Base-by-base conservation (phyloP, 2,797 vertebrate species). In the Falco novaeseelandiae region DNA sequence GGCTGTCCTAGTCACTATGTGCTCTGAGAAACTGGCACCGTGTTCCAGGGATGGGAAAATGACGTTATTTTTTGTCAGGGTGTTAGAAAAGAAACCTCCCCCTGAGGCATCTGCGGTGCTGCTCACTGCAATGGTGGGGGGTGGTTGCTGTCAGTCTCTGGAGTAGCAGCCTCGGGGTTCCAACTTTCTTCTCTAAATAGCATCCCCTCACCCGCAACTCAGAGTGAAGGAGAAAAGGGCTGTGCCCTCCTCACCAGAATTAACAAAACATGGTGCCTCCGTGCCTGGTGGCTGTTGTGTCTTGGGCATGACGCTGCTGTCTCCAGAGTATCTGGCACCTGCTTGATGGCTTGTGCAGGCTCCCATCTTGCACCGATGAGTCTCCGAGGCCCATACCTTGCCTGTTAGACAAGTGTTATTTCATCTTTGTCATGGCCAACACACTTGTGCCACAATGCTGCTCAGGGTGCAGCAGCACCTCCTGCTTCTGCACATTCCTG, bases 1-100 rank as follows among this genome's bases (percentile, higher is more conserved):
- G 8, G 52, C 48, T 2, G 2, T 54, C 38, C 14, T 29, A 14
- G 52, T 48, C 2, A 1, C 52, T 14, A 8, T 0, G 0, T 1
- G 15, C 59, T 27, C 49, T 36, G 34, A 48, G 65, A 67, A 88
- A 20, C 54, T 1, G 1, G 36, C 20, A 51, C 12, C 3, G 0
- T 0, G 1, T 79, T 69, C 32, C 52, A 71, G 72, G 55, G 48
- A 11, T 2, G 1, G 49, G 61, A 14, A 26, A 26, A 49, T 3
- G 6, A 17, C 0, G 0, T 46, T 59, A 14, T 42, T 83, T 57
- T n/a, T 12, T 57, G 63, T 29, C n/a, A 29, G 36, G 27, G 12
- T 22, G 22, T 65, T 66, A 23, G 52, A 80, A 42, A 65, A 49
- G 34, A 73, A 38, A 22, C 10, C 10, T 58, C 30, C 30, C 6